Base-by-base conservation (phyloP, 2,797 vertebrate species). In the Euthynnus affinis region DNA sequence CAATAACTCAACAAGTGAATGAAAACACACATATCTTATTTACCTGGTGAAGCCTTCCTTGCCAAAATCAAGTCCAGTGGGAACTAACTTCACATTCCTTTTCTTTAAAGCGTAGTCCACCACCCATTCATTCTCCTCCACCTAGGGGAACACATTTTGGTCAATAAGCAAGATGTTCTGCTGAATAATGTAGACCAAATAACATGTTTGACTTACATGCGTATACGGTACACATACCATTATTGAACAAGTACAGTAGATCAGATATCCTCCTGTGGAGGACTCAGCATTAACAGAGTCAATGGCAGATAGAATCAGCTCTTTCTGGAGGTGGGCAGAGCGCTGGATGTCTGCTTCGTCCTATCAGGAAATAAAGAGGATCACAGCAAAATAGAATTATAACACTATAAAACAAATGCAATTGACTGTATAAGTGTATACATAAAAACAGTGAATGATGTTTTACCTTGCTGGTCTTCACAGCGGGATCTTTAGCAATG, bases 71-170 rank as follows among this genome's bases (percentile, higher is more conserved):
- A 99, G 95, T 65, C 98, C 98, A 0, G 97, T 96, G 52, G 97
- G 94, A 86, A 99, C 98, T 81, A 99, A 92, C 61, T 98, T 98
- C 61, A 99, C 97, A 0, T 99, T 98, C 87, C 98, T 96, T 85
- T 99, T 99, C 91, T 97, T 99, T 85, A 99, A 91, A 67, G 98
- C 98, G 0, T 99, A 99, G 91, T 99, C 98, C 71, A 99, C 98
- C 80, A 99, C 98, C 96, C 98, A 99, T 89, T 99, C 98, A 0
- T 99, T 99, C 92, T 99, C 98, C 72, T 99, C 98, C 72, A 99
- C 96, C 98, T 99, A 85, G 40, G 34, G 40, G 15, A 55, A 82
- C 0, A 80, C 1, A 70, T 67, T 25, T 18, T 27, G 9, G 62
- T 87, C 42, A 89, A 6, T 48, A 71, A 9, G n/a, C 0, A 69